A percentile compares a stretch with the other conserved stretches of the same genome.
Conservation (phyloP, 2,888 invertebrate species). For the Calameuta filiformis region DNA sequence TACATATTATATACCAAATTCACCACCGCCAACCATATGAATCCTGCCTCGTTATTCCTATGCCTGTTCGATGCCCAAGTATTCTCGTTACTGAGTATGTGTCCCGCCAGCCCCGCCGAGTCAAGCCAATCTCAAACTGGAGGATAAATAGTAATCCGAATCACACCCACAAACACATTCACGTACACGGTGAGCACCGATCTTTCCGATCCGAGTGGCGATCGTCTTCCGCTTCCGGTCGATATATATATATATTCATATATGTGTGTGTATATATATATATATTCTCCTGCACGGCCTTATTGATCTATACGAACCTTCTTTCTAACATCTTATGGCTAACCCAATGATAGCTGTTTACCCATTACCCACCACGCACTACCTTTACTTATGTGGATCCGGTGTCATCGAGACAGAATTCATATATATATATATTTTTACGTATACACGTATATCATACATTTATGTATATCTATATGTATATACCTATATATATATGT, state of each 20-base stretch:
- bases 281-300: constrained; percentile 36
- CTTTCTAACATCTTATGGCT: constrained; percentile 11
- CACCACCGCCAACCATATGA: neutral
- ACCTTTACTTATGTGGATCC: neutral
- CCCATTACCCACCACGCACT: neutral
- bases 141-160: constrained; percentile 56
- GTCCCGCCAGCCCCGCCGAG: constrained; percentile 66
- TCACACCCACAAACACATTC: constrained; percentile 46
- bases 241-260: neutral
- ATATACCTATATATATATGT: neutral
- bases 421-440: neutral
- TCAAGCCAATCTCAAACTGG: constrained; percentile 57
- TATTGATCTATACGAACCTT: constrained; percentile 1
- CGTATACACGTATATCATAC: neutral
- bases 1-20: neutral
- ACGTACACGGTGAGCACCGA: constrained; percentile 65
- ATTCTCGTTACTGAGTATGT: neutral
- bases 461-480: neutral
- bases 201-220: constrained; percentile 54
- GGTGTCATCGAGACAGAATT: neutral
- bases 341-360: neutral
- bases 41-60: neutral
- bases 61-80: neutral
- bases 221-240: constrained; percentile 29
- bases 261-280: neutral